Evolutionary conservation across 2,113 vertebrate species (phyloP).

Genomic region (Crocuta crocuta): DNA sequence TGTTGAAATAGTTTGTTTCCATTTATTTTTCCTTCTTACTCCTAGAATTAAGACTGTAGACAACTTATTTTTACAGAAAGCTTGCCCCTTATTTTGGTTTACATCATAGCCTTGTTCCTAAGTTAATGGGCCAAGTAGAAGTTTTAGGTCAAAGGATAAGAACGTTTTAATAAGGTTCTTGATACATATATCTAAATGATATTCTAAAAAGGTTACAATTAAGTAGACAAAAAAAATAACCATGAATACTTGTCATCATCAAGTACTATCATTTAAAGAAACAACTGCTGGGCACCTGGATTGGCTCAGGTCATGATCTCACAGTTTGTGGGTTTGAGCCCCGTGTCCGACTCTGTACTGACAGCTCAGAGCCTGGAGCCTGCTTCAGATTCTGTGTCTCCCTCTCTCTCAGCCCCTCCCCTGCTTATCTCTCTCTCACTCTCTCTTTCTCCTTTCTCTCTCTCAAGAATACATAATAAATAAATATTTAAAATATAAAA

Average conservation of each 20-base stretch:
- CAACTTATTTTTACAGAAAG: conserved; percentile 36
- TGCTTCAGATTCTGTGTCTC: no score
- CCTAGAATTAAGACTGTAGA: not conserved
- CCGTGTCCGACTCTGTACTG: no score
- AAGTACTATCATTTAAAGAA: not conserved
- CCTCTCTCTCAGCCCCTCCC: no score
- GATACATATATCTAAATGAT: not conserved
- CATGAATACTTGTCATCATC: not conserved
- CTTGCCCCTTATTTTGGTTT: conserved; percentile 16
- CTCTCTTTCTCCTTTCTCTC: no score
- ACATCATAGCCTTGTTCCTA: not conserved
- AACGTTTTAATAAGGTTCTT: not conserved
- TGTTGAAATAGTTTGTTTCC: not conserved
- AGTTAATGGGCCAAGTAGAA: not conserved
- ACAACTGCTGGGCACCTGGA: no score
- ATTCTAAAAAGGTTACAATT: not conserved
- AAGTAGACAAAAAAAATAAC: not conserved
- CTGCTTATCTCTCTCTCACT: no score
- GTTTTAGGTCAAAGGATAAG: not conserved
- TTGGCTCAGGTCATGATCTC: no score
- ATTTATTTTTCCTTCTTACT: not conserved
- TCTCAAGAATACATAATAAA: no score
- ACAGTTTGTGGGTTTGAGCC: no score
- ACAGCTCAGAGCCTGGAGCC: no score
- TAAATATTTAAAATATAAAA: no score